A percentile compares a stretch with the other conserved stretches of the same genome.
These are phyloP conservation scores for Hyphantria cunea DNA, from an alignment of 1,140 invertebrate species.

Conservation along the genomic window DNA sequence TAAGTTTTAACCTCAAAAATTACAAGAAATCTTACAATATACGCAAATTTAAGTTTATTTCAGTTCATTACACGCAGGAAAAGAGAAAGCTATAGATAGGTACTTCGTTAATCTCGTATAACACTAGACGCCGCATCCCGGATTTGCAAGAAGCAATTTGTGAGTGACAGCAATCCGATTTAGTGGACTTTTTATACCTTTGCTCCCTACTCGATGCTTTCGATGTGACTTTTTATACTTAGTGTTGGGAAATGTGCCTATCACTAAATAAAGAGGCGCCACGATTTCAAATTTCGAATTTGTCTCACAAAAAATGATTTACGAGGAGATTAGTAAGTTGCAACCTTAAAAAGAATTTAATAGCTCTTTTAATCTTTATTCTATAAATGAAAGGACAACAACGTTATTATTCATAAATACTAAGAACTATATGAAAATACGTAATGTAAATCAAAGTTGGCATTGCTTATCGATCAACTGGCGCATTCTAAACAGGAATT, in stretches of 20 bases:
- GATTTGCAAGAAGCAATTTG: conserved; percentile 6
- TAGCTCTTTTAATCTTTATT: no score
- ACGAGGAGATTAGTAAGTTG: no score
- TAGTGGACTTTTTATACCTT: conserved; percentile 3
- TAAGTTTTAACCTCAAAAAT: neutral
- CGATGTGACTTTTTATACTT: neutral
- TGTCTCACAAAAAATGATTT: no score
- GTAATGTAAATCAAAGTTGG: no score
- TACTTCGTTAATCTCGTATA: conserved; percentile 9
- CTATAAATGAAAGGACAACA: no score
- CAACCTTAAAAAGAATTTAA: no score
- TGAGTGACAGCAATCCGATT: conserved; percentile 15
- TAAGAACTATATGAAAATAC: no score
- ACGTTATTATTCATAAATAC: no score
- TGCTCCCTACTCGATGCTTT: neutral
- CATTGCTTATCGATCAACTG: neutral
- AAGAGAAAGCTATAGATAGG: neutral
- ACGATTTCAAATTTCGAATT: neutral
- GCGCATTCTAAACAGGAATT: no score
- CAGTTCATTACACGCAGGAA: no score
- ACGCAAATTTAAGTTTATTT: no score
- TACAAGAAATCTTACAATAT: no score
- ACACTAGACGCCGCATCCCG: conserved; percentile 7
- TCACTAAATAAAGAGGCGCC: neutral
- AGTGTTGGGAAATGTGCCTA: neutral